Conservation (phyloP, 2,797 vertebrate species). For the Coregonus suidteri region DNA sequence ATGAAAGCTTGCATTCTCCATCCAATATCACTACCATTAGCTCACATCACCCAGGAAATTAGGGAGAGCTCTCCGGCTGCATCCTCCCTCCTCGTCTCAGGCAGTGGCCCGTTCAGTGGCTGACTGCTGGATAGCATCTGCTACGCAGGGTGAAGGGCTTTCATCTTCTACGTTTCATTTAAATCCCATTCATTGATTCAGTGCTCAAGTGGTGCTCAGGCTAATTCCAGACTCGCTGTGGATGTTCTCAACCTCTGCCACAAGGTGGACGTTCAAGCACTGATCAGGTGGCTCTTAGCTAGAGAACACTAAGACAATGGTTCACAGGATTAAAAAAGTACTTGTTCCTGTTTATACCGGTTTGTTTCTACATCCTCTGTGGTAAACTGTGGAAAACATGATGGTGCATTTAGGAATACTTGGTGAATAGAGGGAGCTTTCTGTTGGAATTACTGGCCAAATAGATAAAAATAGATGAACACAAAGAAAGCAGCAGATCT, state of each 20-base stretch:
- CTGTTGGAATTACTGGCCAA: neutral
- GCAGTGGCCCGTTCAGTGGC: conserved; percentile 17
- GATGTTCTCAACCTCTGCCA: conserved; percentile 36
- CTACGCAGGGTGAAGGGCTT: conserved; percentile 53
- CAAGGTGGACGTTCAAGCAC: conserved; percentile 10
- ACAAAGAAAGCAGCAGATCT: neutral
- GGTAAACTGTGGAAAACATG: neutral
- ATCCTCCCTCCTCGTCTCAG: conserved; percentile 1
- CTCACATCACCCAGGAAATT: conserved; percentile 1
- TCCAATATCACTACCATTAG: conserved; percentile 50
- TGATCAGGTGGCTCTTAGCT: conserved; percentile 19
- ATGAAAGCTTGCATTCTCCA: conserved; percentile 39
- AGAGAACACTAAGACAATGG: conserved; percentile 9
- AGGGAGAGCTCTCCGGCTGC: neutral
- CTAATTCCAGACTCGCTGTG: conserved; percentile 53
- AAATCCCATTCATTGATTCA: conserved; percentile 64
- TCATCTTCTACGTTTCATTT: conserved; percentile 60
- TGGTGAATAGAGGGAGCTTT: neutral
- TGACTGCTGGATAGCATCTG: conserved; percentile 51
- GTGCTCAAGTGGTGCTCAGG: conserved; percentile 56
- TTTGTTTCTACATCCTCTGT: neutral
- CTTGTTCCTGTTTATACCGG: neutral
- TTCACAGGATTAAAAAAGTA: neutral
- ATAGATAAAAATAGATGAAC: neutral
- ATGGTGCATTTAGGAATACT: neutral